Evolutionary conservation across 1,140 invertebrate species (phyloP).

Genomic region (Bombus breviceps): DNA sequence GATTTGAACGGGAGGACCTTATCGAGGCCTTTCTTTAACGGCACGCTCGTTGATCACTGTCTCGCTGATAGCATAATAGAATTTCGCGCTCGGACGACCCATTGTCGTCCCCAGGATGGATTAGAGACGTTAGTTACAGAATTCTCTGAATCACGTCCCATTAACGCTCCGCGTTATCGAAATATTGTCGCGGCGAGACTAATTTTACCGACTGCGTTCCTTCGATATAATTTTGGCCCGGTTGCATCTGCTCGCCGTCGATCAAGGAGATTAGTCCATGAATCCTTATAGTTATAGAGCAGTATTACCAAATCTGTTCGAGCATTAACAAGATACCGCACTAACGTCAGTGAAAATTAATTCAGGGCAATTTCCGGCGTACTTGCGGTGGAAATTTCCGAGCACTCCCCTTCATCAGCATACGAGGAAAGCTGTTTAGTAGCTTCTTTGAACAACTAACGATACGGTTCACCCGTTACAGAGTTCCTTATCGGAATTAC

Average conservation of each 20-base stretch:
- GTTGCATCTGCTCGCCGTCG: conserved; percentile 9
- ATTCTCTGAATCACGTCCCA: not conserved
- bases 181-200: conserved; percentile 7
- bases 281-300: conserved; percentile 9
- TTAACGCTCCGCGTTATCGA: conserved; percentile 3
- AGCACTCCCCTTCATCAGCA: not conserved
- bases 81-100: conserved; percentile 15
- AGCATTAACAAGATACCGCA: conserved; percentile 36
- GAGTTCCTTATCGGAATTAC: not conserved
- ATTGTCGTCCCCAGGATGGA: conserved; percentile 26
- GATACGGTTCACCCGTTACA: not conserved
- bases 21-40: not conserved
- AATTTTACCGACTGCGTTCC: conserved; percentile 13
- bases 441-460: not conserved
- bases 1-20: not conserved
- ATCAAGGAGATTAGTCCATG: conserved; percentile 33
- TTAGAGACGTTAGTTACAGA: conserved; percentile 1
- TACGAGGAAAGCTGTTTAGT: no score
- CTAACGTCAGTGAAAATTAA: conserved; percentile 33
- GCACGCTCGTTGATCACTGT: conserved; percentile 44
- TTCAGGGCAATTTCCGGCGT: conserved; percentile 10
- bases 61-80: conserved; percentile 15
- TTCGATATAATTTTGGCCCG: conserved; percentile 18
- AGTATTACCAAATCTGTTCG: conserved; percentile 32
- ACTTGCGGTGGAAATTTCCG: not conserved